Percentiles rank a stretch among this genome's conserved stretches.
These are phyloP conservation scores for Brotula barbata DNA, from an alignment of 2,797 vertebrate genomes.

Conservation along the genomic window DNA sequence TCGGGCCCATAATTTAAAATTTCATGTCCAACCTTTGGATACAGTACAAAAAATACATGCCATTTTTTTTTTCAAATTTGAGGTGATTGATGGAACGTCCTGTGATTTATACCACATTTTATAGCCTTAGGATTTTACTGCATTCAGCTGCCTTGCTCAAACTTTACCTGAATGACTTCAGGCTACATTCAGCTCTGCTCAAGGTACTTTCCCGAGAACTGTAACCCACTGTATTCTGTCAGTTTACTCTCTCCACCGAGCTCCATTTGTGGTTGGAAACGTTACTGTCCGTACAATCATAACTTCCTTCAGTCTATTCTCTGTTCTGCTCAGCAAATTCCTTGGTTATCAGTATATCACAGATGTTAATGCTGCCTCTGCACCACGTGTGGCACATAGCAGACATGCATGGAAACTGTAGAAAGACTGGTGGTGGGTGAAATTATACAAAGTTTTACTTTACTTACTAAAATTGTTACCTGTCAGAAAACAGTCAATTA, in stretches of 20 bases:
- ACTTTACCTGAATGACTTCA: constrained; percentile 21
- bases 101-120: constrained; percentile 23
- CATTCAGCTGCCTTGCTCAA: constrained; percentile 14
- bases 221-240: constrained; percentile 18
- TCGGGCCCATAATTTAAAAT: constrained; percentile 54
- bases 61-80: constrained; percentile 35
- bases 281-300: not conserved
- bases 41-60: constrained; percentile 30
- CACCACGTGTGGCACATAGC: no score
- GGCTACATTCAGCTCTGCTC: constrained; percentile 20
- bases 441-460: no score
- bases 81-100: constrained; percentile 47
- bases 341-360: no score
- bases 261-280: not conserved
- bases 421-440: no score
- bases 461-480: no score
- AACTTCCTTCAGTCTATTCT: not conserved
- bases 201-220: constrained; percentile 22
- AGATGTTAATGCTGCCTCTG: no score
- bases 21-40: constrained; percentile 53
- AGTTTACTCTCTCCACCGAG: not conserved
- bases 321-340: no score
- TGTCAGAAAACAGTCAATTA: no score
- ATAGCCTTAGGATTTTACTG: constrained; percentile 22
- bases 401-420: no score